Evolutionary conservation across 2,113 vertebrate species (phyloP), one percentile per base, ranked within the genome.

Genomic region (Ceratotherium simum): DNA sequence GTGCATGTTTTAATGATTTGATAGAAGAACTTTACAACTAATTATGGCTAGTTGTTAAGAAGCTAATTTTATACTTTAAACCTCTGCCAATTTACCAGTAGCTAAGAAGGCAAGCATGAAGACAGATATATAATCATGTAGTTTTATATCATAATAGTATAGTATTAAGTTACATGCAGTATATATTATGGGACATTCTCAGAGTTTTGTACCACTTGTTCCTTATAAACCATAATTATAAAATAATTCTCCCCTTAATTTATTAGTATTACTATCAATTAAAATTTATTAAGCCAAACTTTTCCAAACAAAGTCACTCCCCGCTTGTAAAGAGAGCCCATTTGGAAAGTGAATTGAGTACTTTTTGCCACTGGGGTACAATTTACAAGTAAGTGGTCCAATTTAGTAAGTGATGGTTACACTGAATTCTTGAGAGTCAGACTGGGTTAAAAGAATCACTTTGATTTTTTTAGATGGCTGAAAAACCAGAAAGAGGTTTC

Each of bases 21-120:
- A 76, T 84, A 78, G 67, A 46, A 73, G 64, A 69, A 46, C 96
- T 98, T 97, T 92, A 91, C 81, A 97, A 69, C 31, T 95, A 97
- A 98, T 98, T 86, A 65, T 18, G 85, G 67, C 84, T 95, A 0
- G 0, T 29, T 92, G 17, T 96, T 97, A 82, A 92, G 91, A 97
- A 95, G 80, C 42, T 97, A 89, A 97, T 91, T 98, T 97, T 89
- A 87, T 69, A 91, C 97, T 96, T 92, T 90, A 92, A 95, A 70
- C 16, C 42, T 90, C 85, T 95, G 79, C 79, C 78, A 97, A 70
- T 75, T 95, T 76, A 69, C 83, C 46, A 83, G 69, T 80, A 70
- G 39, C 58, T 96, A 96, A 90, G 89, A 84, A 91, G 33, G 20
- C 18, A 78, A 96, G n/a, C 39, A 51, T 36, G 46, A 64, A 95